Base-by-base conservation (phyloP, 2,888 invertebrate species). In the Bibio marci region DNA sequence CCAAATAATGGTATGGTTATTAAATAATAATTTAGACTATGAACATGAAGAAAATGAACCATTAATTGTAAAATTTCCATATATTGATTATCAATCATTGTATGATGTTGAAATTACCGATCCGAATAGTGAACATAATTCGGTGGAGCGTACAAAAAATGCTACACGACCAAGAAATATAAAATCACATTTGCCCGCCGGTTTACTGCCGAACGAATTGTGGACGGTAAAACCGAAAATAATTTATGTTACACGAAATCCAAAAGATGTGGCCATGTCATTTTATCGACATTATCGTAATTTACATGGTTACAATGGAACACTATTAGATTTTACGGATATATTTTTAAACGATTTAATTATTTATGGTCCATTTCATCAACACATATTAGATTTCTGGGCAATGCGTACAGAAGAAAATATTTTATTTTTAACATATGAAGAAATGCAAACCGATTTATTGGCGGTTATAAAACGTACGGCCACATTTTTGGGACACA, bases 231-330 rank as follows among this genome's bases (percentile, higher is more conserved):
- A 22, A 22, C 22, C 22, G 22, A 22, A 22, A 22, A 22, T 22
- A 6, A 22, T 22, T 22, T 22, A 22, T 22, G 22, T 22, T 22
- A 8, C 22, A 6, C 22, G 22, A 6, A 22, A 22, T 22, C 81
- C 83, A 0, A 76, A 80, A 53, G 85, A 85, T 54, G 77, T 80
- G 0, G 73, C 71, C 1, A 76, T 82, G 1, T 83, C 83, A 0
- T 82, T 71, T 56, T 85, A 75, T 50, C 74, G 80, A 54, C 67
- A 42, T 34, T 35, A 34, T 32, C 15, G 26, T 12, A 15, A 35
- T 15, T 18, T 40, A 3, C 26, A 43, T 19, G 38, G 34, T 10
- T 43, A 37, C 30, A 13, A 25, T n/a, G 41, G 39, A 3, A 35
- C 34, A 4, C 30, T 39, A n/a, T 6, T 22, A 8, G 22, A 22